phyloP scores from a whole-genome alignment of 2,797 vertebrate genomes.

The Chromobotia macracanthus region DNA sequence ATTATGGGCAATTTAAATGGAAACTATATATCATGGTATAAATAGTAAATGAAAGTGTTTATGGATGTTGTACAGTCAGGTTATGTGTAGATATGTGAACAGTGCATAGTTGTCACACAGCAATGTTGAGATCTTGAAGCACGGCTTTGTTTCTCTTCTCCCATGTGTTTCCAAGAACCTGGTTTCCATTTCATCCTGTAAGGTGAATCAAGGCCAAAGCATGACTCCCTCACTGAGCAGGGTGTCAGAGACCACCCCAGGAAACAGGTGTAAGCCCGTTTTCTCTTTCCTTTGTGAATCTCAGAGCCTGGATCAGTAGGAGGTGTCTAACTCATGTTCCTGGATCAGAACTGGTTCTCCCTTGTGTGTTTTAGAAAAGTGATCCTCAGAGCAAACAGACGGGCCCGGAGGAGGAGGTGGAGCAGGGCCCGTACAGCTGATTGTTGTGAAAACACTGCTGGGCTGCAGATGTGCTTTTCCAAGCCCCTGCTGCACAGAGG shows the following conservation, averaged over 20 bases:
- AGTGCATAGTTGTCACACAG: conserved; percentile 1
- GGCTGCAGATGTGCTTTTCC: conserved; percentile 64
- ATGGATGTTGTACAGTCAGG: too few relatives aligned
- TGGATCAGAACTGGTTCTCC: not conserved
- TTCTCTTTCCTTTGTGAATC: conserved; percentile 18
- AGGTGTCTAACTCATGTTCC: conserved; percentile 23
- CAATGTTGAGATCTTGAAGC: too few relatives aligned
- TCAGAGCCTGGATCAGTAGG: conserved; percentile 5
- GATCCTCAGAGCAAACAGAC: conserved; percentile 39
- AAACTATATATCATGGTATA: too few relatives aligned
- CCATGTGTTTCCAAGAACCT: conserved; percentile 29
- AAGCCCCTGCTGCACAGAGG: conserved; percentile 42
- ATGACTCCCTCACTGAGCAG: conserved; percentile 33
- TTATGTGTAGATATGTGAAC: not conserved
- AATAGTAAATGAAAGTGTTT: too few relatives aligned
- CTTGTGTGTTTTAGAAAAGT: conserved; percentile 51
- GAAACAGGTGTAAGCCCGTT: conserved; percentile 55
- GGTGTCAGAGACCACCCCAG: conserved; percentile 45
- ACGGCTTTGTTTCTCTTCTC: not conserved
- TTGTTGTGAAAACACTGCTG: conserved; percentile 59
- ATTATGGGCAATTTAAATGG: too few relatives aligned
- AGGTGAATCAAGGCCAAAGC: conserved; percentile 13
- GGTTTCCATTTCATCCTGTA: conserved; percentile 50
- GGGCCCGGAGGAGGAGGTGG: conserved; percentile 22
- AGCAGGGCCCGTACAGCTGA: conserved; percentile 22